Base-by-base conservation (phyloP, 2,113 vertebrate species). In the Panurus biarmicus region DNA sequence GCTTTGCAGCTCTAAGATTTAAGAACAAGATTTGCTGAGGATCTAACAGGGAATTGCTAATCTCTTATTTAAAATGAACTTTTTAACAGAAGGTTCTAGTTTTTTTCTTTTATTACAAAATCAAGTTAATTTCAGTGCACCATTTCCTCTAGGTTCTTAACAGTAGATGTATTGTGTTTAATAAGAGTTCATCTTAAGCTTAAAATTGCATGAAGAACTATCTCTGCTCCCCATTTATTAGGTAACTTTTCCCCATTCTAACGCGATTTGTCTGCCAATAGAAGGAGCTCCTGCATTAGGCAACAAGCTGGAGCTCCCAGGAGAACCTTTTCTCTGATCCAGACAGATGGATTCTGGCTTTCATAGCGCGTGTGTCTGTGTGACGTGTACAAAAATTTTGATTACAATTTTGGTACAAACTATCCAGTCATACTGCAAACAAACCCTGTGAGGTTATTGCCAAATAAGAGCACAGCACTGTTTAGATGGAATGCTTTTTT, bases 281-380 rank as follows among this genome's bases (percentile, higher is more conserved):
- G 94, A 95, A 96, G 94, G 94, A 96, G 95, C 96, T 97, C 91
- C 82, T 96, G 87, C 48, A 66, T 90, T 85, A 93, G 29, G 38
- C 65, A 96, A 15, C 10, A 67, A 71, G 22, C 31, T 50, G 51
- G 38, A 75, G 15, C 17, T 81, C 72, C 66, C 85, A 60, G 51
- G 60, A 82, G 81, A 87, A 67, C 18, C 0, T n/a, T 76, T 78
- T 18, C 60, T 67, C 42, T 91, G 50, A 93, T 67, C 65, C 35
- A 90, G 51, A 38, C 50, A 40, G 65, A 85, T n/a, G 78, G 66
- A 76, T 93, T 79, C 89, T 89, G 70, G 22, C 50, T 78, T 85
- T 88, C 47, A 42, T 26, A 11, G 25, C 15, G 45, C n/a, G 24
- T 33, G 11, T 28, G 31, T 61, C 22, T 73, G 33, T 11, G 24